Conservation (phyloP, 2,888 invertebrate species). For the Lepidochrysops patricia region DNA sequence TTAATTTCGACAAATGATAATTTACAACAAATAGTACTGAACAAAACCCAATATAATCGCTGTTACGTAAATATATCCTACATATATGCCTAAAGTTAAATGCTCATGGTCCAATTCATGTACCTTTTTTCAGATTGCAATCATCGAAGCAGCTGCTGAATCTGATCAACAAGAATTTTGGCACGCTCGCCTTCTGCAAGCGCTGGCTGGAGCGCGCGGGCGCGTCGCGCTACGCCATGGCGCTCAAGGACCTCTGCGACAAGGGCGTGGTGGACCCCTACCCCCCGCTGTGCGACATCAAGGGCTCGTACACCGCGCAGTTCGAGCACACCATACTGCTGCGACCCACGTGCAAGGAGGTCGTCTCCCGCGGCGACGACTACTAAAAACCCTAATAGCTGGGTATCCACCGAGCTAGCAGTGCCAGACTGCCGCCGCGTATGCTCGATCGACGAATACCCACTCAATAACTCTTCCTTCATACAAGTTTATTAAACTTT, state of each 20-base stretch:
- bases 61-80: too few species aligned
- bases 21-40: too few species aligned
- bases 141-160: conserved; percentile 94
- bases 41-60: too few species aligned
- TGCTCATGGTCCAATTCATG: too few species aligned
- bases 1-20: too few species aligned
- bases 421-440: too few species aligned
- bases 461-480: not conserved
- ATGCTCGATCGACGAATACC: too few species aligned
- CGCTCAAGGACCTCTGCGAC: conserved; percentile 97
- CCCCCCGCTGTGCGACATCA: conserved; percentile 97
- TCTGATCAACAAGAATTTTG: conserved; percentile 96
- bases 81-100: too few species aligned
- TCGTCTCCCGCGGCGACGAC: conserved; percentile 96
- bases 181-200: conserved; percentile 98
- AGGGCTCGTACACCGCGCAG: conserved; percentile 99
- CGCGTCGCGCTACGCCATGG: conserved; percentile 98
- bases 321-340: conserved; percentile 98
- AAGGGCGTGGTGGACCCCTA: conserved; percentile 98
- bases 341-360: conserved; percentile 98
- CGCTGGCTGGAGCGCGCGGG: conserved; percentile 98
- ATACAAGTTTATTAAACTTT: not conserved
- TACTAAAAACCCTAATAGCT: conserved; percentile 82
- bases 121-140: conserved; percentile 76
- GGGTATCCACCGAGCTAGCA: too few species aligned